Base-by-base conservation (phyloP, 2,797 vertebrate genomes). In the Halcyon badia region DNA sequence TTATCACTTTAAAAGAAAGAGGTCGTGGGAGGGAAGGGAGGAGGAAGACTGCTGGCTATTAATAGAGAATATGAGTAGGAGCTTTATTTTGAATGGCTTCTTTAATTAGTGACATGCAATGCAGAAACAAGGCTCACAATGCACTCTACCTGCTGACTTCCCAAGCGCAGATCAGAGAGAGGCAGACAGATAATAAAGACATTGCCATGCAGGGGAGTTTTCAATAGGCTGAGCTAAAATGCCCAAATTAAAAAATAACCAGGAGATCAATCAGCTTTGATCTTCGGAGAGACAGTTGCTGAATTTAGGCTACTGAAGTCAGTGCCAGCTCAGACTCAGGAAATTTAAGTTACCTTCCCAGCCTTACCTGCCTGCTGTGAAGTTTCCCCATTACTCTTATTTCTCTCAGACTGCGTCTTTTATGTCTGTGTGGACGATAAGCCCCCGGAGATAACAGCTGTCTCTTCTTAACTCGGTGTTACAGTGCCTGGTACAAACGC, bases 11-110 rank as follows among this genome's bases (percentile, higher is more conserved):
- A 93, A 91, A 81, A 84, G 68, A 89, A 81, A 69, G 61, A 68
- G 22, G 12, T 60, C 0, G 42, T 86, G 58, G 88, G 87, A 94
- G 65, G 42, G 33, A 30, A 76, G 35, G 57, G 66, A 51, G 54
- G 70, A 87, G 73, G 25, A 73, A 82, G 61, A 11, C 49, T 61
- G 61, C 20, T 83, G 61, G 58, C 80, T 96, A 94, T 94, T 94
- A 96, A 94, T 90, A 95, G 88, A 62, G 35, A 84, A 31, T 69
- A 76, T 26, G 83, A 94, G 66, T 87, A 84, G 90, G 66, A 85
- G 83, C 73, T 91, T 91, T 73, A 75, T 95, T 97, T 90, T 95
- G 83, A 89, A 93, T 89, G 83, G 62, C 41, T 72, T 88, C 86
- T 77, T 82, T 93, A 94, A 92, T 92, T 79, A 90, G 79, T 21